Evolutionary conservation across 2,113 vertebrate genomes (phyloP).

Genomic region (Polyodon spathula): DNA sequence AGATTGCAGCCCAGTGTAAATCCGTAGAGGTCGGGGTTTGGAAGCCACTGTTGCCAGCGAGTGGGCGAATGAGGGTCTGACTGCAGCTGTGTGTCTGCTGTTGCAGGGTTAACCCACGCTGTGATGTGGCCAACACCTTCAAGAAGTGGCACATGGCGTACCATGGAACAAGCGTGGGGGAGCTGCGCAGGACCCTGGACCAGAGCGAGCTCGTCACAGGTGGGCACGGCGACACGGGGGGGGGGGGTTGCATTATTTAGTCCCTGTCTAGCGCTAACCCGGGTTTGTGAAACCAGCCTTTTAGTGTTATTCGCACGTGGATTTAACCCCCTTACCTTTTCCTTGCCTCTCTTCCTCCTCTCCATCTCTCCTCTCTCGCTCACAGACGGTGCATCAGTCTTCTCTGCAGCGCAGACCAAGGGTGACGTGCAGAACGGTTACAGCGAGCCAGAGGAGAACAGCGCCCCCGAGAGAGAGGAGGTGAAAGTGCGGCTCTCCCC

Average conservation of each 20-base stretch:
- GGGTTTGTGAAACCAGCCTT: background rate
- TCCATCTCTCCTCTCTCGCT: background rate
- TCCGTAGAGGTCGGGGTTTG: background rate
- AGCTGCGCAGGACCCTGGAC: constrained; percentile 70
- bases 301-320: background rate
- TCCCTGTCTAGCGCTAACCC: too few relatives aligned
- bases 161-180: constrained; percentile 71
- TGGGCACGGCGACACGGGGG: constrained; percentile 21
- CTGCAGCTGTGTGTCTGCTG: too few relatives aligned
- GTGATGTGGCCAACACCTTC: constrained; percentile 66
- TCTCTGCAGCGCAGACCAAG: constrained; percentile 66
- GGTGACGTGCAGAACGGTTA: constrained; percentile 61
- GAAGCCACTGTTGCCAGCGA: too few relatives aligned
- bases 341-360: too few relatives aligned
- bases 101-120: constrained; percentile 67
- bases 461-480: constrained; percentile 61
- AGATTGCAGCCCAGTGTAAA: too few relatives aligned
- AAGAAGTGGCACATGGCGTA: constrained; percentile 92
- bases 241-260: too few relatives aligned
- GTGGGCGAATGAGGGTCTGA: too few relatives aligned
- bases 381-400: constrained; percentile 65
- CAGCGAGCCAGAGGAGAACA: constrained; percentile 72
- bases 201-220: constrained; percentile 74
- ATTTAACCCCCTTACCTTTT: constrained; percentile 1
- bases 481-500: constrained; percentile 73